These are phyloP conservation scores for Poeciliopsis prolifica DNA, from an alignment of 2,113 vertebrate genomes.

Conservation along the genomic window DNA sequence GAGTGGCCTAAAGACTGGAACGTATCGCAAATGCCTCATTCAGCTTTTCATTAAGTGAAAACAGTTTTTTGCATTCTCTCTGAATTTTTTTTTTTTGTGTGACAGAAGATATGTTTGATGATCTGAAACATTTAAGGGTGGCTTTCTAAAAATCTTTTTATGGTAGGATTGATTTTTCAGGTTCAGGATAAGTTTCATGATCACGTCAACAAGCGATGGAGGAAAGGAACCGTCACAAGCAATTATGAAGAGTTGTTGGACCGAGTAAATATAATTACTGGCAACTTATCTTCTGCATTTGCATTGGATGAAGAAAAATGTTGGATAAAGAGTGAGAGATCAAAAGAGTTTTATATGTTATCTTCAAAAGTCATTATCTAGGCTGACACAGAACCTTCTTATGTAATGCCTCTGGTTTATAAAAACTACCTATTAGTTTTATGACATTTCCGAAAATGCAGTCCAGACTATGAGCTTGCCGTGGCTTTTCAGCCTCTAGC, in stretches of 20 bases:
- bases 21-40: neutral
- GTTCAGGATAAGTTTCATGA: no score
- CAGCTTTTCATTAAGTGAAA: neutral
- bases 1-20: neutral
- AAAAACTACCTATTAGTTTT: conserved; percentile 14
- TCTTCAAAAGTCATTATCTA: neutral
- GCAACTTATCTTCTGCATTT: no score
- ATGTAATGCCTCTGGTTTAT: conserved; percentile 1
- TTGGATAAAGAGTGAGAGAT: neutral
- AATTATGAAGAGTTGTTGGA: no score
- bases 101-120: neutral
- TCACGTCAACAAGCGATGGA: no score
- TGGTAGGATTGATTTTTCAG: no score
- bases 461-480: conserved; percentile 13
- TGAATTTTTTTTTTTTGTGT: neutral
- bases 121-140: neutral
- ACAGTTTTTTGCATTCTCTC: neutral
- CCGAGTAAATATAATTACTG: no score
- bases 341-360: neutral
- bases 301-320: neutral
- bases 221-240: no score
- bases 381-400: neutral
- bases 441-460: conserved; percentile 57
- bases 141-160: no score
- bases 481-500: conserved; percentile 55